Evolutionary conservation across 2,113 vertebrate species (phyloP), one percentile per base, ranked within the genome.

Genomic region (Trogon melanurus): DNA sequence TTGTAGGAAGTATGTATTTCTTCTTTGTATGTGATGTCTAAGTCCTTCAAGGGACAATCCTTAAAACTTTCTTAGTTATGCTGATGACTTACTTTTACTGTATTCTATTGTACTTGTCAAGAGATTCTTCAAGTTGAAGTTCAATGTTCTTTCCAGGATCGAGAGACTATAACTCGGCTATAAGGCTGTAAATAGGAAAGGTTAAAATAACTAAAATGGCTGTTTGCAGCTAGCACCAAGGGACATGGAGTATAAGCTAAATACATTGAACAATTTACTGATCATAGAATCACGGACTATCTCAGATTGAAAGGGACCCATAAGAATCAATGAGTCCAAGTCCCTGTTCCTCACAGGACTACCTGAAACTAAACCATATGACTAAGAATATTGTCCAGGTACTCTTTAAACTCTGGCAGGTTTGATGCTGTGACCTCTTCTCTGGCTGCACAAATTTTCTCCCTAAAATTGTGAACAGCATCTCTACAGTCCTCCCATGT

Each of bases 41-140:
- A 76, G 79, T 93, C 60, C 26, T 69, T 34, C 47, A 88, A 78
- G 41, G 29, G 48, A 88, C 93, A 90, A 76, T 89, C 69, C 87
- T 72, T 73, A 75, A 81, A 61, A 50, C 14, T 29, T 54, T 95
- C 83, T 51, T 13, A 89, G 18, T 58, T 76, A 20, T 50, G 70
- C 65, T 90, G 34, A 38, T 94, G 74, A 56, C n/a, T 89, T 79
- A 17, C 17, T 95, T 80, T 79, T 82, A 57, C 45, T 82, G 34
- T 48, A 60, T 95, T 88, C 67, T 57, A 7, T 64, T 86, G 45
- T 51, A 23, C 26, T 66, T 75, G 45, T 90, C 85, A 94, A 96
- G 67, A 92, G 47, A 71, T 64, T 54, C 34, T 70, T 67, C 38
- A 69, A 83, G 78, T 22, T 48, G 36, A 85, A 65, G 60, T 56